Evolutionary conservation across 2,888 invertebrate species (phyloP).

Genomic region (Cybosia mesomella): DNA sequence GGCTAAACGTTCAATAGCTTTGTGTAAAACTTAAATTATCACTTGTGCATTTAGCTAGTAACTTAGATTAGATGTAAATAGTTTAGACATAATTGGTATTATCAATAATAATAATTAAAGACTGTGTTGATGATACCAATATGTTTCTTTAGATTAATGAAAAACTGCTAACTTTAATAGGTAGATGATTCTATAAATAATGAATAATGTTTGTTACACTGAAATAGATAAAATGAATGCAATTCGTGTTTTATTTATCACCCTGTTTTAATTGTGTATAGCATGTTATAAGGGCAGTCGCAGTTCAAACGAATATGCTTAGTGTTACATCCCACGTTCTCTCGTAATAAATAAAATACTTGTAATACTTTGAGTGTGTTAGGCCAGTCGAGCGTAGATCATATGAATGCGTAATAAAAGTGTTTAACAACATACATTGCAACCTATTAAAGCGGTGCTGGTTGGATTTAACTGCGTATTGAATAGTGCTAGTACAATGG

Average conservation of each 20-base stretch:
- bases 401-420: background rate
- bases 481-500: background rate
- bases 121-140: constrained; percentile 59
- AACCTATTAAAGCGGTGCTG: background rate
- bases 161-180: constrained; percentile 73
- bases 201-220: constrained; percentile 85
- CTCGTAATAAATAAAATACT: background rate
- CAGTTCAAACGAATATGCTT: background rate
- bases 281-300: background rate
- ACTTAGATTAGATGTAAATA: constrained; percentile 61
- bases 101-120: constrained; percentile 39
- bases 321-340: background rate
- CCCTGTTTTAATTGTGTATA: background rate
- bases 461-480: background rate
- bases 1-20: constrained; percentile 38
- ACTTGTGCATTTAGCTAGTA: constrained; percentile 47
- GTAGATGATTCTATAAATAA: constrained; percentile 72
- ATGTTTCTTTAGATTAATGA: constrained; percentile 61
- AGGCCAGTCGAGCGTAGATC: background rate
- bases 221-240: constrained; percentile 79
- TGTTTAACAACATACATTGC: background rate
- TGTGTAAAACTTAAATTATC: constrained; percentile 44
- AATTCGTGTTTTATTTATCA: constrained; percentile 56
- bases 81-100: constrained; percentile 48
- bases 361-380: too few species aligned